These are phyloP conservation scores for Drosophila equinoxialis DNA, from an alignment of 1,140 invertebrate species.

Conservation along the genomic window DNA sequence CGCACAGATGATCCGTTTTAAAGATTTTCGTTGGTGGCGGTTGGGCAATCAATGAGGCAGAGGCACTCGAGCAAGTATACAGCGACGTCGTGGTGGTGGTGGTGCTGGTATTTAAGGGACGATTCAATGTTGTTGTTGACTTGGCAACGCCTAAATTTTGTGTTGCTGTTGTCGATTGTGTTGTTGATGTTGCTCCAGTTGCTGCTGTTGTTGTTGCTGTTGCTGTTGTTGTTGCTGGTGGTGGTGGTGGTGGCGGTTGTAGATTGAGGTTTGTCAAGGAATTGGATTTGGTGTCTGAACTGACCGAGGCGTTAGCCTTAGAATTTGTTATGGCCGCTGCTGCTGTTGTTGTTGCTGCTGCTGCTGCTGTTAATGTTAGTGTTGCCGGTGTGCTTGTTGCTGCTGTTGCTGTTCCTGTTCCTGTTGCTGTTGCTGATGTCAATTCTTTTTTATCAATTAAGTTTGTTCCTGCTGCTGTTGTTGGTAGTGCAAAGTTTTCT, in stretches of 20 bases:
- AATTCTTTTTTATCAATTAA: slow-evolving; percentile 13
- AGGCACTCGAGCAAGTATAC: slow-evolving; percentile 75
- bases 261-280: slow-evolving; percentile 36
- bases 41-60: slow-evolving; percentile 76
- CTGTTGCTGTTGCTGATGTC: slow-evolving; percentile 19
- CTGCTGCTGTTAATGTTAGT: slow-evolving; percentile 15
- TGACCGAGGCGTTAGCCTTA: slow-evolving; percentile 79
- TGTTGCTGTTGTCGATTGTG: slow-evolving; percentile 8
- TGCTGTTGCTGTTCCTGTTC: slow-evolving; percentile 30
- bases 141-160: slow-evolving; percentile 21
- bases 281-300: slow-evolving; percentile 93
- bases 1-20: slow-evolving; percentile 81
- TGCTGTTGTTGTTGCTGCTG: slow-evolving; percentile 27
- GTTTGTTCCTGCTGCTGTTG: slow-evolving; percentile 23
- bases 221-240: slow-evolving; percentile 27
- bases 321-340: slow-evolving; percentile 42
- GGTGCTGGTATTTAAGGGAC: slow-evolving; percentile 28
- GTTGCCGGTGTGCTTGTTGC: slow-evolving; percentile 21
- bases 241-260: slow-evolving; percentile 33
- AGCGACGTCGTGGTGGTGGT: slow-evolving; percentile 62
- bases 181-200: slow-evolving; percentile 17
- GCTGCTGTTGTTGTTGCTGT: neutral
- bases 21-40: slow-evolving; percentile 82
- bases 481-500: neutral
- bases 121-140: slow-evolving; percentile 18